A percentile compares a stretch with the other conserved stretches of the same genome.
phyloP scores from a whole-genome alignment of 2,113 vertebrate species.

The Anoura caudifer region DNA sequence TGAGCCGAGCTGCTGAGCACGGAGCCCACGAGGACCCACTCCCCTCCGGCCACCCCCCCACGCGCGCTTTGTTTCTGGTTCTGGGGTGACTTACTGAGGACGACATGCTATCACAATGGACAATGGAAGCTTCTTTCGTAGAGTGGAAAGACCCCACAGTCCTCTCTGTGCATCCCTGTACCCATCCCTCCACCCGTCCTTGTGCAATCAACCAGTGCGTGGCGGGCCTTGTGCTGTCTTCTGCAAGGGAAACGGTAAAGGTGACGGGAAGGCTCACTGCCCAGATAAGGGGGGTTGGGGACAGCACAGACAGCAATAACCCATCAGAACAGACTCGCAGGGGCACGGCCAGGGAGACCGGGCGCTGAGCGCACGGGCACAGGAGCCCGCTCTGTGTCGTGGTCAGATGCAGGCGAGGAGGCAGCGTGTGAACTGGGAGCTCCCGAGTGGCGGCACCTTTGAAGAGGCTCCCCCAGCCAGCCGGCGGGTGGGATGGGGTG shows the following conservation, averaged over 20 bases:
- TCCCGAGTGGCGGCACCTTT: not conserved
- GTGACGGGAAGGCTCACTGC: not conserved
- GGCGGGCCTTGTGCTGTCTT: not conserved
- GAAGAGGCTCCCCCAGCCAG: not conserved
- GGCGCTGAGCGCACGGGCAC: not conserved
- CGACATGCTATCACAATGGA: accelerated
- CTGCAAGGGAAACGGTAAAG: not conserved
- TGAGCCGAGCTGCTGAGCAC: accelerated
- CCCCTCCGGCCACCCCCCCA: not conserved
- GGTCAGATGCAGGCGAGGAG: not conserved
- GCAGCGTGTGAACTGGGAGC: no score
- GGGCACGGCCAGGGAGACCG: no score
- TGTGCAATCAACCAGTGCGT: not conserved
- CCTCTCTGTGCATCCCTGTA: not conserved
- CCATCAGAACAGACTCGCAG: not conserved
- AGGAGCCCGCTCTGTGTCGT: not conserved
- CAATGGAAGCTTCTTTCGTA: not conserved
- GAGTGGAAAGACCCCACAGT: not conserved
- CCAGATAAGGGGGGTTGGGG: no score
- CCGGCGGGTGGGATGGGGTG: accelerated
- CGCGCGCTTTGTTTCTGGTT: not conserved
- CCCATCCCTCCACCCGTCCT: not conserved
- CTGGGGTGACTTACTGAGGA: accelerated
- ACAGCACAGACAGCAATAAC: not conserved
- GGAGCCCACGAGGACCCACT: accelerated